Conservation (phyloP, 92 coral and sea anemone genomes). For the Pocillopora grandis region DNA sequence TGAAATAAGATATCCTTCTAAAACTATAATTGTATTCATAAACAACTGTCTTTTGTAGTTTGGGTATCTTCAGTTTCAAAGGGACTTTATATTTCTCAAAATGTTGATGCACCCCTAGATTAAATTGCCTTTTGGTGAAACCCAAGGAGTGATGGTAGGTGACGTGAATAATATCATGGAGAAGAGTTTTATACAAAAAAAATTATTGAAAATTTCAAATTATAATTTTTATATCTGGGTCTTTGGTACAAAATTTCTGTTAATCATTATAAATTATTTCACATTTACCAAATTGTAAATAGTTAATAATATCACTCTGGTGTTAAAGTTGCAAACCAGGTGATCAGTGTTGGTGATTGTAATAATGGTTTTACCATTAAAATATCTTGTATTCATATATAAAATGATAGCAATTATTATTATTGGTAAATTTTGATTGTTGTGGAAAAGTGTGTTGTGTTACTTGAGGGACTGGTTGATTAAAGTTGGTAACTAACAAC, state of each 20-base stretch:
- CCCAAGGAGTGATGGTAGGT: slow-evolving; percentile 16
- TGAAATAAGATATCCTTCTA: too few species aligned
- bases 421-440: neutral
- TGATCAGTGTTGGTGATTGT: neutral
- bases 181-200: slow-evolving; percentile 48
- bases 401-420: neutral
- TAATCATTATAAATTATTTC: slow-evolving; percentile 5
- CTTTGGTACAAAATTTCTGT: slow-evolving; percentile 27
- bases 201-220: slow-evolving; percentile 37
- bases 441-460: neutral
- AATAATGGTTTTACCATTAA: neutral
- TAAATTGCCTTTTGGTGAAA: neutral
- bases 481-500: too few species aligned
- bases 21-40: neutral
- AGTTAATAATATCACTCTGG: slow-evolving; percentile 14
- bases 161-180: slow-evolving; percentile 26
- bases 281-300: slow-evolving; percentile 34
- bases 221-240: slow-evolving; percentile 51
- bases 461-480: neutral
- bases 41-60: neutral
- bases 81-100: neutral
- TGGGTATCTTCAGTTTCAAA: neutral
- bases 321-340: slow-evolving; percentile 2
- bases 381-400: slow-evolving; percentile 3
- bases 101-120: slow-evolving; percentile 14